phyloP scores from a whole-genome alignment of 2,113 vertebrate genomes.

The Actenoides hombroni region DNA sequence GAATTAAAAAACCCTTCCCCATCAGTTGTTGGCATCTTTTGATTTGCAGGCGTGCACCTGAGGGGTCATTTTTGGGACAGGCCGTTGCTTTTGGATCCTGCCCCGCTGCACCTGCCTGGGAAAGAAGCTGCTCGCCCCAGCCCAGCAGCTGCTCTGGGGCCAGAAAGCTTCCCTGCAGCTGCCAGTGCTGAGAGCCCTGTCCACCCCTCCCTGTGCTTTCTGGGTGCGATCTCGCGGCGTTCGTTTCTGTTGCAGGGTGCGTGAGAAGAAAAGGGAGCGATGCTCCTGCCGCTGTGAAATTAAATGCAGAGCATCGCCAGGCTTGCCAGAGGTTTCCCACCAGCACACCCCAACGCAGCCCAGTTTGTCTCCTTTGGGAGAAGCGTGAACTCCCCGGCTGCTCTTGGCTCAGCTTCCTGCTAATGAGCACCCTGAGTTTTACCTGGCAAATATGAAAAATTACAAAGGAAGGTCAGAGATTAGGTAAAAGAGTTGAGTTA shows the following conservation, averaged over 20 bases:
- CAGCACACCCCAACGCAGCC: neutral
- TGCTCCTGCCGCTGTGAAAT: neutral
- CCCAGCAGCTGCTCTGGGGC: neutral
- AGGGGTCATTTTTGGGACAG: neutral
- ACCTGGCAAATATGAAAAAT: slow-evolving; percentile 58
- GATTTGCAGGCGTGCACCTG: rapidly evolving
- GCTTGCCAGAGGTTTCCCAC: neutral
- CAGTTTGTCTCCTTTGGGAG: neutral
- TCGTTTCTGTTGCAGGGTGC: rapidly evolving
- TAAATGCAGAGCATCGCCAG: neutral
- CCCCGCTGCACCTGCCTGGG: neutral
- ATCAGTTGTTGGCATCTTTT: neutral
- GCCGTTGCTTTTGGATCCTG: neutral
- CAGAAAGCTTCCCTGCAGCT: neutral
- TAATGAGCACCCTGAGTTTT: neutral
- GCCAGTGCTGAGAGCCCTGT: neutral
- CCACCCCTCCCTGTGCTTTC: neutral
- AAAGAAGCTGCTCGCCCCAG: neutral
- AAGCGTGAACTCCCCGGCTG: neutral
- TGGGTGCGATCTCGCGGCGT: rapidly evolving
- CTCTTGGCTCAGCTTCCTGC: neutral
- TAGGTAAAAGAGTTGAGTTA: slow-evolving; percentile 67
- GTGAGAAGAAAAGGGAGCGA: neutral
- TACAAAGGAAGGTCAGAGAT: slow-evolving; percentile 59
- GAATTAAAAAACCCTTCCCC: neutral